Percentiles rank a stretch among this genome's conserved stretches.
Evolutionary conservation across 2,888 invertebrate genomes (phyloP).

Genomic region (Formica aserva): DNA sequence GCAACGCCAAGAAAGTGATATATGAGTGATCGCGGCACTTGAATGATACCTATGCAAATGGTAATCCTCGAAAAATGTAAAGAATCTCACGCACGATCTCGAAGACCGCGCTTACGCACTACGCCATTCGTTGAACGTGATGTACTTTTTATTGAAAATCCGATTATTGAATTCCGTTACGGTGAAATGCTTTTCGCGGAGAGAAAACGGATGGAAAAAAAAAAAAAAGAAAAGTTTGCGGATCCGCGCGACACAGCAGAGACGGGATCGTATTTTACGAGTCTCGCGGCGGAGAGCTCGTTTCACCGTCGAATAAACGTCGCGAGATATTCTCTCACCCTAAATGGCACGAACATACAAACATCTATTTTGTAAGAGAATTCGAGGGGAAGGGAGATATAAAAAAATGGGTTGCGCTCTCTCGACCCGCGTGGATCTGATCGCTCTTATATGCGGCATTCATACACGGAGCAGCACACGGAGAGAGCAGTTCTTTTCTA

Average conservation of each 20-base stretch:
- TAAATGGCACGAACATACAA: slow-evolving; percentile 7
- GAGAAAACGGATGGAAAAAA: not conserved
- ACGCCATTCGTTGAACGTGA: not conserved
- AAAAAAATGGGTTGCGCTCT: not conserved
- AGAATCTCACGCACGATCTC: slow-evolving; percentile 21
- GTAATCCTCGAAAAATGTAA: slow-evolving; percentile 13
- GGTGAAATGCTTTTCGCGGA: not conserved
- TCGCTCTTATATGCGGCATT: slow-evolving; percentile 41
- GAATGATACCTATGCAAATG: slow-evolving; percentile 23
- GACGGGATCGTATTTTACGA: slow-evolving; percentile 36
- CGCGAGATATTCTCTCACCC: slow-evolving; percentile 14
- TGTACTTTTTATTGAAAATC: slow-evolving; percentile 6
- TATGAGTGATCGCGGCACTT: not conserved
- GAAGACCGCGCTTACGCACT: not conserved
- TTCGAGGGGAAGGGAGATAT: slow-evolving; percentile 14
- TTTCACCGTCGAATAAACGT: slow-evolving; percentile 30
- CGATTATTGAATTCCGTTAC: slow-evolving; percentile 23
- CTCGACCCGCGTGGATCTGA: not conserved
- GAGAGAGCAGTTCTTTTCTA: slow-evolving; percentile 44
- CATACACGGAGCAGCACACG: slow-evolving; percentile 34
- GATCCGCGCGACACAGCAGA: not conserved
- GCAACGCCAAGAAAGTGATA: not conserved
- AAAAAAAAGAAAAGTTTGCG: slow-evolving; percentile 7
- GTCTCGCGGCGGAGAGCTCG: not conserved
- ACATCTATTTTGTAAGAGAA: slow-evolving; percentile 43